A percentile compares a stretch with the other conserved stretches of the same genome.
These are phyloP conservation scores for Scotopteryx bipunctaria DNA, from an alignment of 2,888 invertebrate species.

Conservation along the genomic window DNA sequence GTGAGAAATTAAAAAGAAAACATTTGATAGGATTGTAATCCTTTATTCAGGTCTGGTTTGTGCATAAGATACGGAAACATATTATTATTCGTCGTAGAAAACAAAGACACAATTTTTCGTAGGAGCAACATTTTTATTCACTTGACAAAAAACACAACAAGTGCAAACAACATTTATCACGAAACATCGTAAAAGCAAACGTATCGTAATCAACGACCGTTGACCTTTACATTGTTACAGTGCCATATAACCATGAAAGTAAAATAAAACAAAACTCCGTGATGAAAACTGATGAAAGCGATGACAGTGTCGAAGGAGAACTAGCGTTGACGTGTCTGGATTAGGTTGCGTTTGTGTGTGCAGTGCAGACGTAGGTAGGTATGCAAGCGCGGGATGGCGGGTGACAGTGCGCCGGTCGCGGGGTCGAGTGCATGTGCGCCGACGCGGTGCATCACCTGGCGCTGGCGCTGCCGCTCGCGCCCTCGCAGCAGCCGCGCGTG, in stretches of 20 bases:
- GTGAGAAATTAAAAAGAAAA: not conserved
- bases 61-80: not conserved
- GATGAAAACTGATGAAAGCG: conserved; percentile 22
- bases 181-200: conserved; percentile 22
- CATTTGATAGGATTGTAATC: not conserved
- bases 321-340: conserved; percentile 11
- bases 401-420: conserved; percentile 33
- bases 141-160: conserved; percentile 17
- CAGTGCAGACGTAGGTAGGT: conserved; percentile 35
- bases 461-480: conserved; percentile 84
- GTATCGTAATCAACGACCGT: conserved; percentile 24
- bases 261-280: conserved; percentile 7
- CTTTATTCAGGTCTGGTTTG: not conserved
- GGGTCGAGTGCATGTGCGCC: conserved; percentile 26
- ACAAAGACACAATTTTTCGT: conserved; percentile 36
- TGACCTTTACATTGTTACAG: conserved; percentile 31
- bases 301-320: conserved; percentile 9
- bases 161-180: conserved; percentile 11
- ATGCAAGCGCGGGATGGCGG: conserved; percentile 51
- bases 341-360: conserved; percentile 12
- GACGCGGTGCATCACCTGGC: conserved; percentile 66
- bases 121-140: conserved; percentile 25
- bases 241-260: conserved; percentile 1
- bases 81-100: conserved; percentile 14
- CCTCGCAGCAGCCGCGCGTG: conserved; percentile 89